Evolutionary conservation across 1,140 invertebrate genomes (phyloP), one percentile per base, ranked within the genome.

Genomic region (Musca vetustissima): DNA sequence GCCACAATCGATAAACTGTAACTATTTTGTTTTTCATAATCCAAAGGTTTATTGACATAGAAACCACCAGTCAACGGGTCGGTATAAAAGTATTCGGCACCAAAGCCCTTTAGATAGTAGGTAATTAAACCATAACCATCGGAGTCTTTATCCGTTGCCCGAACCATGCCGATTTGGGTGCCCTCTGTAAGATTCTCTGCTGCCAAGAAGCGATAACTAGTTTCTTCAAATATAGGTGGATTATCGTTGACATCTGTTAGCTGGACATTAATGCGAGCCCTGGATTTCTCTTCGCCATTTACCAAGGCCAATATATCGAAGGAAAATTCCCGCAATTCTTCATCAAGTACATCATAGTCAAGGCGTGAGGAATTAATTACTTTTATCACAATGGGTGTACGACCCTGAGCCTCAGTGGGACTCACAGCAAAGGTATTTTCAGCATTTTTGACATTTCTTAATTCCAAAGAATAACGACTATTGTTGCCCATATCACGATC

Each of bases 241-340:
- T 94, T 92, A 74, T 95, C 92, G 78, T 96, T 95, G 25, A 92
- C 88, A 79, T 93, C 92, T 14, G 89, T 76, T 0, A 96, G 78
- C 72, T 90, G 87, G 0, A 96, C 87, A 59, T 89, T 89, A 0
- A 96, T 87, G 71, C 87, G 85, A 0, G 90, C 86, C 22, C 85
- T 86, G 0, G 91, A 88, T 50, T 89, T 85, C 75, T 89, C 85
- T 73, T 86, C 78, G 2, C 83, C 85, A 69, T 88, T 78, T 0
- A 88, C 88, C 9, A 85, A 86, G 0, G 92, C 90, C 4, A 90
- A 85, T 15, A 95, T 87, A 74, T 92, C 89, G 55, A 95, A 90
- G 71, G 89, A 87, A 8, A 91, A 86, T 21, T 88, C 83, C 59
- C 88, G 85, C 43, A 86, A 83, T 0, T 83, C 73, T 1, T 86